These are phyloP conservation scores for Enteromius paludinosus DNA, from an alignment of 2,797 vertebrate species.

Conservation along the genomic window DNA sequence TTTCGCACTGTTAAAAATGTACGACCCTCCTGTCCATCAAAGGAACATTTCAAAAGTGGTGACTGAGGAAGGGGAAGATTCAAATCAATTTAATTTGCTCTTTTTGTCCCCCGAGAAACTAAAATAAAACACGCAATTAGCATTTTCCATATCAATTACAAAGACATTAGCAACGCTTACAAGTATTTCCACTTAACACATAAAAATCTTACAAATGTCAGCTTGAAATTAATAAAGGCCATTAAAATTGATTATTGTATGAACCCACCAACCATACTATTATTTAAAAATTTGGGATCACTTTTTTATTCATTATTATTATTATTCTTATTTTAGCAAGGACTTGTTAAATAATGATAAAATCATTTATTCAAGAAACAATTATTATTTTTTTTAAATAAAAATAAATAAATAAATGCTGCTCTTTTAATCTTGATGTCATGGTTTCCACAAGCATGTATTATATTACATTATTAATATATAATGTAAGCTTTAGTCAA, in stretches of 20 bases:
- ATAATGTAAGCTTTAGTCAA: not conserved
- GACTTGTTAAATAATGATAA: not conserved
- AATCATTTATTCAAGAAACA: not conserved
- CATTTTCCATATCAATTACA: not conserved
- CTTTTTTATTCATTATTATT: no score
- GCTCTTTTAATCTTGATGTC: not conserved
- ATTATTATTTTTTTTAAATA: no score
- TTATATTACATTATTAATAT: no score
- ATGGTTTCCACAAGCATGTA: not conserved
- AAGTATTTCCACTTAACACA: constrained; percentile 4
- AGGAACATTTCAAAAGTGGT: constrained; percentile 15
- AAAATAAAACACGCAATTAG: constrained; percentile 7
- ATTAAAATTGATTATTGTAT: not conserved
- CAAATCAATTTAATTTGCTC: not conserved
- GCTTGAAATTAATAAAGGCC: not conserved
- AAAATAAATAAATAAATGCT: no score
- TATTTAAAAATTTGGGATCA: not conserved
- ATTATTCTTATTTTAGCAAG: not conserved
- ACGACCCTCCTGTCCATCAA: constrained; percentile 56
- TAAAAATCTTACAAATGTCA: constrained; percentile 6
- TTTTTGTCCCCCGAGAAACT: constrained; percentile 4
- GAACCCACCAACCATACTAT: not conserved
- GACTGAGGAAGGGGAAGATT: not conserved
- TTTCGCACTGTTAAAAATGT: constrained; percentile 39
- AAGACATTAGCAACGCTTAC: not conserved